Evolutionary conservation across 2,888 invertebrate genomes (phyloP), one percentile per base, ranked within the genome.

Genomic region (Lacanobia wlatinum): DNA sequence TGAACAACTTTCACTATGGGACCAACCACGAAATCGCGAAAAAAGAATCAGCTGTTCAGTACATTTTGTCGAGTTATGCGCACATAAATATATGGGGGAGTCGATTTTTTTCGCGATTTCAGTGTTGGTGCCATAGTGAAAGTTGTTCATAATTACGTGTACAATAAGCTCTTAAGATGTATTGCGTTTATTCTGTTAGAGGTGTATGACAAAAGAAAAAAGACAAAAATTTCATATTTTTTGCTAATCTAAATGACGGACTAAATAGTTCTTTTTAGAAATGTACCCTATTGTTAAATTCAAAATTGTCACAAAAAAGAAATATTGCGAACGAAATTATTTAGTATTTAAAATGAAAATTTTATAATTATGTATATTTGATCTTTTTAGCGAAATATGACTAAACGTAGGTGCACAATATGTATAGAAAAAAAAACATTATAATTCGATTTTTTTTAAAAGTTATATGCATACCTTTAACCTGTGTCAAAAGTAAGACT

Each of bases 271-370:
- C 4, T 43, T 43, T 14, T 0, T 18, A 18, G 18, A 6, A 18
- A 48, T 18, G 6, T 48, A 48, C 48, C 18, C 18, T 48, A 48
- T 61, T 34, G 6, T 61, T 21, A 58, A 53, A 78, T 21, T 55
- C 43, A 12, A 66, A 70, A 60, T 38, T 71, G 66, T 70, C 71
- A 64, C 59, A 82, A 67, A 78, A 43, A 38, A n/a, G n/a, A n/a
- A 38, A 28, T 12, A 43, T 9, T 16, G 60, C 21, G 6, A 68
- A 65, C 23, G 21, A 79, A 68, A 79, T 80, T 80, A 80, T 78
- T 83, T 80, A 80, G 79, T 82, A 65, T 83, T 28, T 79, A 80
- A 81, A 64, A 65, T 61, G 58, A 69, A 64, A 52, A 48, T 73
- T 82, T 70, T 81, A 76, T 46, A 59, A 78, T 52, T 40, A 40